phyloP scores from a whole-genome alignment of 2,888 invertebrate species.

The Spodoptera littoralis region DNA sequence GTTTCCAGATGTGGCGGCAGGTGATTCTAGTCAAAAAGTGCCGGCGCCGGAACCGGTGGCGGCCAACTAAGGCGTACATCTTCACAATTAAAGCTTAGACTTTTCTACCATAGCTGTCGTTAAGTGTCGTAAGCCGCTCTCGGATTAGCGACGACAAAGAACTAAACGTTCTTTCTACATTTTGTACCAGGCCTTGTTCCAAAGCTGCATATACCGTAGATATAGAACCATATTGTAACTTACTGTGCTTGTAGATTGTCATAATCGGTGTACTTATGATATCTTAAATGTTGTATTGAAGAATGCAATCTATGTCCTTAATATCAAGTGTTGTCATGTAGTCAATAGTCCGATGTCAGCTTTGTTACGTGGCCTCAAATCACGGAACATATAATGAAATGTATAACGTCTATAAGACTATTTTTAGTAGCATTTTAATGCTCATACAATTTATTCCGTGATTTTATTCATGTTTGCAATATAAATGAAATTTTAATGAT shows the following conservation, averaged over 20 bases:
- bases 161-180: constrained; percentile 23
- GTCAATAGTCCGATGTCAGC: constrained; percentile 2
- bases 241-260: too few relatives aligned
- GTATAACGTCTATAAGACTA: too few relatives aligned
- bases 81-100: constrained; percentile 68
- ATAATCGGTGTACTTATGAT: too few relatives aligned
- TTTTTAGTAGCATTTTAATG: too few relatives aligned
- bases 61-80: constrained; percentile 71
- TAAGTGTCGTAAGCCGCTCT: constrained; percentile 63
- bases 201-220: background rate
- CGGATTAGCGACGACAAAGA: constrained; percentile 52
- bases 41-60: constrained; percentile 67
- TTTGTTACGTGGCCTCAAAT: constrained; percentile 18
- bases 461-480: too few relatives aligned
- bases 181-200: constrained; percentile 14
- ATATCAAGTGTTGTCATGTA: background rate
- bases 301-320: too few relatives aligned
- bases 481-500: too few relatives aligned
- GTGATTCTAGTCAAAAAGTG: constrained; percentile 73
- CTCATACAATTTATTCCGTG: too few relatives aligned
- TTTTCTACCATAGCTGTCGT: constrained; percentile 74
- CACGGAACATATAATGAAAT: constrained; percentile 9
- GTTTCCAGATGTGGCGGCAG: constrained; percentile 70
- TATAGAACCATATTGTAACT: too few relatives aligned
- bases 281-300: too few relatives aligned